Percentiles rank a stretch among this genome's conserved stretches.
Evolutionary conservation across 2,113 vertebrate species (phyloP).

Genomic region (Upupa epops): DNA sequence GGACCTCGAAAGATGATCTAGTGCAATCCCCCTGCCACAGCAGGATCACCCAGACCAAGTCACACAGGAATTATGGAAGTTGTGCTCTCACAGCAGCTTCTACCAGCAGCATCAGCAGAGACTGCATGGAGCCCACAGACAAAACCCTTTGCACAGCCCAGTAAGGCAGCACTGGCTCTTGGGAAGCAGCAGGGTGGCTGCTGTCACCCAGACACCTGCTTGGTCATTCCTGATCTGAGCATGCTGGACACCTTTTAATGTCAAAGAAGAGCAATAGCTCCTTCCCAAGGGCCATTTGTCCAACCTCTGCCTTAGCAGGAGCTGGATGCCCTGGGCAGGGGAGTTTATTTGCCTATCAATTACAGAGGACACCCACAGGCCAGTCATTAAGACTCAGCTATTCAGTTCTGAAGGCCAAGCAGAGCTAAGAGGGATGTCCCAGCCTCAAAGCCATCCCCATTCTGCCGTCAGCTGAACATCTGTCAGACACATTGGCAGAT

Average conservation of each 20-base stretch:
- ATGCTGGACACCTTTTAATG: background rate
- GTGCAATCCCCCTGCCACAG: no score
- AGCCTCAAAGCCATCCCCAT: background rate
- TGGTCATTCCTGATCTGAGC: background rate
- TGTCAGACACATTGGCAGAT: background rate
- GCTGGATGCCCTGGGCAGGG: background rate
- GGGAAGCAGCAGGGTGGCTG: background rate
- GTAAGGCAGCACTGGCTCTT: background rate
- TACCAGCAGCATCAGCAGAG: background rate
- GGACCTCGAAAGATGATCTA: no score
- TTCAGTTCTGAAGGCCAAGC: background rate
- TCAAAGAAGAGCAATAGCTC: background rate
- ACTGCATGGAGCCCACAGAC: rapidly evolving
- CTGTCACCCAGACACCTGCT: no score
- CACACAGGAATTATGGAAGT: no score
- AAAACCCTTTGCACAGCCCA: background rate
- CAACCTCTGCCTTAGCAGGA: background rate
- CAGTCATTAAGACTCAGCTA: background rate
- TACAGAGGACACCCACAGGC: background rate
- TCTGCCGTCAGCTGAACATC: background rate
- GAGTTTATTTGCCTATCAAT: background rate
- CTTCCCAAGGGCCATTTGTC: background rate
- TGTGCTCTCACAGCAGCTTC: background rate
- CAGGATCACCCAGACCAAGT: no score
- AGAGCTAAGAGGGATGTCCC: background rate